Evolutionary conservation across 2,888 invertebrate species (phyloP), one percentile per base, ranked within the genome.

Genomic region (Rugalucina vietnamica): DNA sequence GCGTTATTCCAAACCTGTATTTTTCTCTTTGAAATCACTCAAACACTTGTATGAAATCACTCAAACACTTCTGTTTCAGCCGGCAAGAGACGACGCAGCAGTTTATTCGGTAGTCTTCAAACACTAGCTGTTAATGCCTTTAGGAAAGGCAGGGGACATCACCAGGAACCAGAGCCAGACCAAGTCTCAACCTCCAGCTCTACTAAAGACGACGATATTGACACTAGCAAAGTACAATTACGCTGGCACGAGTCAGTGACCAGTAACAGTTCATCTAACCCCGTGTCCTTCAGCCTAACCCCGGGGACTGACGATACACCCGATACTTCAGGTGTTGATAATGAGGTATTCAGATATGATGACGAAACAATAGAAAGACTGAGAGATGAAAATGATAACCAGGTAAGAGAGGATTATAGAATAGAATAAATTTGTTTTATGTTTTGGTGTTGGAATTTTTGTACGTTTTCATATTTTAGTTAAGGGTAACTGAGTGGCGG

Each of bases 121-220:
- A 90, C 91, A 36, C 89, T 92, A 27, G 93, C 93, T 8, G 91
- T 92, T 3, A 87, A 92, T 24, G 92, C 92, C 0, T 81, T 91
- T 65, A 86, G 89, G 57, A 91, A 92, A 74, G 91, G 91, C 0
- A 88, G 92, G 57, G 91, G 92, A 8, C 90, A 90, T 32, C 79
- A 88, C 34, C 91, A 90, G 0, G 87, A 89, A 43, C 69, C 90
- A 0, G 89, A 81, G 10, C 69, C 90, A 0, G 89, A 81, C 10
- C 60, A 76, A 21, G 72, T 78, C 8, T 89, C 88, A 14, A 88
- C 89, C 21, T 89, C 89, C 21, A 85, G 83, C 49, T 85, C 85
- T 4, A 87, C 86, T 1, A 87, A 87, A 24, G 91, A 90, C 12
- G 90, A 91, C 0, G 88, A 88, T 0, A 32, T 54, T 18, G 50